Base-by-base conservation (phyloP, 2,888 invertebrate genomes). In the Phlogophora meticulosa region DNA sequence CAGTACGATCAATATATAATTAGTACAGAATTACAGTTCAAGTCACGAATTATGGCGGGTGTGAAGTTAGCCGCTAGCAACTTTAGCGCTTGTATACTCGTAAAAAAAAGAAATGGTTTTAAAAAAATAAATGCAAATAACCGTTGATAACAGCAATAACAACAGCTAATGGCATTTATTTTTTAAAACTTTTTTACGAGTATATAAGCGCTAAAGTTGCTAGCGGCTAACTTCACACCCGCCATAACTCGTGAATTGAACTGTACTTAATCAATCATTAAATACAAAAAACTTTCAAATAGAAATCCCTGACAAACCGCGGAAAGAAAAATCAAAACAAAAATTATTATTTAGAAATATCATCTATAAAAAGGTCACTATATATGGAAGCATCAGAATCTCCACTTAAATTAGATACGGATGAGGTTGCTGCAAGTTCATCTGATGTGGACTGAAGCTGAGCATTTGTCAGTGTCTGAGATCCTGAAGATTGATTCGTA, bases 401-500 rank as follows among this genome's bases (percentile, higher is more conserved):
- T 63, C 24, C 58, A 58, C 57, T 55, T 7, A 58, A 52, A 69
- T 69, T 69, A 63, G 69, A 63, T 49, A 69, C 48, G 48, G 69
- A 13, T 69, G 59, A 55, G 53, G 0, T 42, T 64, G 46, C 60
- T 66, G 51, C 34, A 49, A 66, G 5, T 42, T 61, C 61, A 11
- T 56, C 51, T 55, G 67, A 43, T 49, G 56, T 61, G 11, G 67
- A 56, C 53, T 69, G 46, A 55, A 64, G 53, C 58, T 69, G 58
- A 69, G 2, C 4, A 63, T 58, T 28, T 28, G 28, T 28, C 5
- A 4, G 28, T 28, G 28, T 28, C 5, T 28, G 67, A 4, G 62
- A 67, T 72, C 58, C 59, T 64, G 65, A 11, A 71, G 60, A 71
- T 57, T 10, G 61, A 60, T 66, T 62, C 55, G 63, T 59, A 56